A percentile compares a stretch with the other conserved stretches of the same genome.
phyloP scores from a whole-genome alignment of 2,888 invertebrate species.

The Lottia scabra region DNA sequence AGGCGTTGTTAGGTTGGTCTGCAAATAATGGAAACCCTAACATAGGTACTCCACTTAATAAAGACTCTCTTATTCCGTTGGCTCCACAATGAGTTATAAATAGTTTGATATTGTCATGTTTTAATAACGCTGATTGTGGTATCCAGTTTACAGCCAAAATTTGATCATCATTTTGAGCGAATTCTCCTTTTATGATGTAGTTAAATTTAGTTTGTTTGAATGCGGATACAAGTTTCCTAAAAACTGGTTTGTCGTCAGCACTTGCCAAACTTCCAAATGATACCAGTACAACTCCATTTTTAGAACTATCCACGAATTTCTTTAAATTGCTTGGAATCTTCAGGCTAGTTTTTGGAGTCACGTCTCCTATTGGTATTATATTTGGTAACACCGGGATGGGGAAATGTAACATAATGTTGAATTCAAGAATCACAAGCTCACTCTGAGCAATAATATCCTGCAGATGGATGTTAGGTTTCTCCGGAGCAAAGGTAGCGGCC shows the following conservation, averaged over 20 bases:
- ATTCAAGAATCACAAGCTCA: conserved; percentile 33
- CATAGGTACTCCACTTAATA: conserved; percentile 52
- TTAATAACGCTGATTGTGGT: conserved; percentile 47
- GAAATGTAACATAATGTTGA: conserved; percentile 36
- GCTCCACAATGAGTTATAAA: conserved; percentile 52
- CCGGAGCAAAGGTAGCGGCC: conserved; percentile 29
- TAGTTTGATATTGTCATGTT: conserved; percentile 37
- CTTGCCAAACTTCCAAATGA: conserved; percentile 40
- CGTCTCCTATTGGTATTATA: conserved; percentile 34
- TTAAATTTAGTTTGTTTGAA: not conserved
- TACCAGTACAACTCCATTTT: conserved; percentile 41
- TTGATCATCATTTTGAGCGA: not conserved
- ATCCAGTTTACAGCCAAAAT: conserved; percentile 35
- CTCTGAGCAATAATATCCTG: conserved; percentile 25
- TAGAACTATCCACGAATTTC: conserved; percentile 31
- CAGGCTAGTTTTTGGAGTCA: conserved; percentile 26
- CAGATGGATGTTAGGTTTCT: conserved; percentile 25
- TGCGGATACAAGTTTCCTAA: not conserved
- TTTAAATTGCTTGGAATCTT: conserved; percentile 31
- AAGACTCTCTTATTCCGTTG: conserved; percentile 45
- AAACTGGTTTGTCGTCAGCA: not conserved
- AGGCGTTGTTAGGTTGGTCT: conserved; percentile 42
- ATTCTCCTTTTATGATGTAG: not conserved
- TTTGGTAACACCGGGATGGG: conserved; percentile 36
- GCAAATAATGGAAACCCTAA: conserved; percentile 38